These are phyloP conservation scores for Endomychus coccineus DNA, from an alignment of 2,888 invertebrate genomes.

Conservation along the genomic window DNA sequence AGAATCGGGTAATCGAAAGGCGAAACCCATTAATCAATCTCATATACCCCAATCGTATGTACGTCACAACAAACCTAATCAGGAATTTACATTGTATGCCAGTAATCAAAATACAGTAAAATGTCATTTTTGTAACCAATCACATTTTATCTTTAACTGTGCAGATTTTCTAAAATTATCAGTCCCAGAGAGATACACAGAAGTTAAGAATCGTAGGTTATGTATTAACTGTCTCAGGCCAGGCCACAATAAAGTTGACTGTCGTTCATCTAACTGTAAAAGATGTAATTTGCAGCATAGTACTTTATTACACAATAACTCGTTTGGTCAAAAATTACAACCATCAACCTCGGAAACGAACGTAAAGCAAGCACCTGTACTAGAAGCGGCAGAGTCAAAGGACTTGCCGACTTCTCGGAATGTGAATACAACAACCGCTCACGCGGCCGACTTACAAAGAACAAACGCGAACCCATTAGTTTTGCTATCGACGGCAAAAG, in stretches of 20 bases:
- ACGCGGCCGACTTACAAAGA: background rate
- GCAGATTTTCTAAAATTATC: conserved; percentile 5
- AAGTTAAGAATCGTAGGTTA: conserved; percentile 10
- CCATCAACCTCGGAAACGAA: background rate
- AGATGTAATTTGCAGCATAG: conserved; percentile 10
- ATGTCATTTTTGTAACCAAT: background rate
- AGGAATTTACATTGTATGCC: background rate
- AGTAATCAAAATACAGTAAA: conserved; percentile 3
- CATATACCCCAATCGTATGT: too few species aligned
- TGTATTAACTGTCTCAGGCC: conserved; percentile 14
- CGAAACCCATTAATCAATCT: too few species aligned
- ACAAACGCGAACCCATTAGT: background rate
- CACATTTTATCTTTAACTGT: conserved; percentile 5
- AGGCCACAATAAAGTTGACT: conserved; percentile 4
- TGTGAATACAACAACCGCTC: background rate
- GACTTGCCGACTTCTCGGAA: background rate
- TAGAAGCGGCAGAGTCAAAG: background rate
- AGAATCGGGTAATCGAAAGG: conserved; percentile 7
- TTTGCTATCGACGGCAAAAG: conserved; percentile 10
- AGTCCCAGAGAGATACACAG: background rate
- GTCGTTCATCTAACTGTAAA: conserved; percentile 9
- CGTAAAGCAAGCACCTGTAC: background rate
- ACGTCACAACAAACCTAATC: background rate
- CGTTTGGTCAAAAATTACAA: background rate
- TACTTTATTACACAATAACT: conserved; percentile 9